These are phyloP conservation scores for Stenopsyche tienmushanensis DNA, from an alignment of 1,140 invertebrate genomes.

Conservation along the genomic window DNA sequence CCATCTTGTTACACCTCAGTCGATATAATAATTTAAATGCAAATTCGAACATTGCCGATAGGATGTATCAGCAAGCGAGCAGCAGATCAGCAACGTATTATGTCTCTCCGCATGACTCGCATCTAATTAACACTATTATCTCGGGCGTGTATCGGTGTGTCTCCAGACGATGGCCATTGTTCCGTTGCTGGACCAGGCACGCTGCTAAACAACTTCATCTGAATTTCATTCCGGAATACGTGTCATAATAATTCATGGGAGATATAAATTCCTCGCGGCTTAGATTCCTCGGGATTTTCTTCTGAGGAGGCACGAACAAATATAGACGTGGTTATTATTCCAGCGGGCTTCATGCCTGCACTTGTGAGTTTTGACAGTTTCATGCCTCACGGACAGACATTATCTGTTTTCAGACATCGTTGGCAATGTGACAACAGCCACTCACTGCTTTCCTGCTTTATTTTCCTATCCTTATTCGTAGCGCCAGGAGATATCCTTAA, in stretches of 20 bases:
- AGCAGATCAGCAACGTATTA: too few species aligned
- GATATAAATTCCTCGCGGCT: too few species aligned
- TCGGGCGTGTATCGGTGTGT: not conserved
- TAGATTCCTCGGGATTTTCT: too few species aligned
- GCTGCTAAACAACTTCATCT: not conserved
- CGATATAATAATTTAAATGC: too few species aligned
- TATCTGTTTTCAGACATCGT: conserved; percentile 12
- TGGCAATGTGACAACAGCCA: conserved; percentile 5
- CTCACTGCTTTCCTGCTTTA: not conserved
- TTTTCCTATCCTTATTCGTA: not conserved
- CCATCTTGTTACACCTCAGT: too few species aligned
- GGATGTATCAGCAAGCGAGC: too few species aligned
- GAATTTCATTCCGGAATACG: too few species aligned
- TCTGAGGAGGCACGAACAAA: too few species aligned
- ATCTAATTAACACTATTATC: not conserved
- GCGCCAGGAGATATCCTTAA: not conserved
- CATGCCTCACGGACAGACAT: conserved; percentile 3
- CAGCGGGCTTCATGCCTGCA: not conserved
- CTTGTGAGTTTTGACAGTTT: conserved; percentile 6
- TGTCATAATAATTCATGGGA: too few species aligned
- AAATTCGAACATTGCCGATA: too few species aligned
- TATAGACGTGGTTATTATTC: too few species aligned
- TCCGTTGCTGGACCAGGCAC: not conserved
- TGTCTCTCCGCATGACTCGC: too few species aligned
- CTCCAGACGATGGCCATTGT: not conserved